A percentile compares a stretch with the other conserved stretches of the same genome.
Conservation (phyloP, 2,888 invertebrate species). For the Drosophila sordidula region DNA sequence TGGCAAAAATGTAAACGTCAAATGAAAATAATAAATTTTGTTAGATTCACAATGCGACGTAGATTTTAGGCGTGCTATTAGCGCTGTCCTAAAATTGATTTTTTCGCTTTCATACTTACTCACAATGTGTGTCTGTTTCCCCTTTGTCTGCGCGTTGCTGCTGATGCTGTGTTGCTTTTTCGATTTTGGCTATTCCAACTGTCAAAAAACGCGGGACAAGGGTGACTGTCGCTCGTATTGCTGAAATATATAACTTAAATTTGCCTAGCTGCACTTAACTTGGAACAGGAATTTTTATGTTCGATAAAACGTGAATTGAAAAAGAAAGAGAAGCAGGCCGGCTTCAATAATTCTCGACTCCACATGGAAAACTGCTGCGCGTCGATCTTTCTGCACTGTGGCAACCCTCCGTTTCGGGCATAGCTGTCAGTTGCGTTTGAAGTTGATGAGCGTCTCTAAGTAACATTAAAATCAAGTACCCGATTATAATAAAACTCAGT, state of each 20-base stretch:
- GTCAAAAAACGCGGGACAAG: conserved; percentile 42
- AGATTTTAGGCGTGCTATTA: conserved; percentile 4
- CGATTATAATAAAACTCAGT: background rate
- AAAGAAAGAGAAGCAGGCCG: conserved; percentile 58
- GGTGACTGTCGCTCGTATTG: conserved; percentile 12
- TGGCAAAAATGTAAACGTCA: conserved; percentile 25
- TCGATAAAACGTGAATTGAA: conserved; percentile 48
- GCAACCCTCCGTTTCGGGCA: conserved; percentile 28
- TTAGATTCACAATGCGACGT: background rate
- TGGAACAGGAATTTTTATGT: conserved; percentile 43
- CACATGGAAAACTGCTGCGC: conserved; percentile 60
- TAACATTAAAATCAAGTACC: background rate
- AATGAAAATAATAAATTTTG: conserved; percentile 6
- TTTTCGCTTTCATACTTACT: conserved; percentile 47
- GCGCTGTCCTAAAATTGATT: conserved; percentile 43
- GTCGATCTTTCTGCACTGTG: conserved; percentile 36
- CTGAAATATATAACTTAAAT: conserved; percentile 21
- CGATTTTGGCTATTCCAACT: conserved; percentile 41
- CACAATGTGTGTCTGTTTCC: conserved; percentile 44
- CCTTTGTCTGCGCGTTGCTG: conserved; percentile 54
- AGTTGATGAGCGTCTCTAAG: conserved; percentile 12
- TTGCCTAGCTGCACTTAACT: conserved; percentile 31
- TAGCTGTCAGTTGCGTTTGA: conserved; percentile 54
- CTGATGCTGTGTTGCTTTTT: conserved; percentile 55
- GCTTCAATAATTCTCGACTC: conserved; percentile 48